Evolutionary conservation across 1,140 invertebrate species (phyloP).

Genomic region (Hyles euphorbiae): DNA sequence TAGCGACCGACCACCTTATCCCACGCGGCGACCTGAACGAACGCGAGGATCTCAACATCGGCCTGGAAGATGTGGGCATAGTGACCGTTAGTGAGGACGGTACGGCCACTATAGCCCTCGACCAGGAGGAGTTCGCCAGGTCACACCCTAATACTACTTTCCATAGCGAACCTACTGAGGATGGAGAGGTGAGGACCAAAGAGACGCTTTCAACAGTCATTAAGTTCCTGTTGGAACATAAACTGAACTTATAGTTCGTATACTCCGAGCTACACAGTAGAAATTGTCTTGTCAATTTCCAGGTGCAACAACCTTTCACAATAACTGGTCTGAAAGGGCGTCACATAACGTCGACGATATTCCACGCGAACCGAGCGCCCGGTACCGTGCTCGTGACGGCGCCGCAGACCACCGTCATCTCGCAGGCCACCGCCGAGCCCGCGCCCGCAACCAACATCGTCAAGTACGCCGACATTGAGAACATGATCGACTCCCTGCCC

Average conservation of each 20-base stretch:
- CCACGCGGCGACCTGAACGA: conserved; percentile 35
- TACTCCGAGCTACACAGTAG: no score
- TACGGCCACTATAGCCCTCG: conserved; percentile 46
- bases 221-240: no score
- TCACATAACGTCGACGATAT: conserved; percentile 66
- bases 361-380: conserved; percentile 50
- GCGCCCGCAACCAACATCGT: conserved; percentile 27
- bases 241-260: no score
- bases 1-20: conserved; percentile 53
- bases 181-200: conserved; percentile 37
- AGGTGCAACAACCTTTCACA: conserved; percentile 56
- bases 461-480: conserved; percentile 49
- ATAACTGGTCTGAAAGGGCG: conserved; percentile 54
- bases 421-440: conserved; percentile 44
- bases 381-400: conserved; percentile 60
- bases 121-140: conserved; percentile 66
- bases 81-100: conserved; percentile 62
- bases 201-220: no score
- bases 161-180: conserved; percentile 62
- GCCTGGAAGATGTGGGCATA: conserved; percentile 53
- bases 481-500: conserved; percentile 44
- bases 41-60: conserved; percentile 36
- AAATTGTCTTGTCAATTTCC: conserved; percentile 17
- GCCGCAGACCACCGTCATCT: conserved; percentile 61
- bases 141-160: conserved; percentile 72